Base-by-base conservation (phyloP, 2,888 invertebrate genomes). In the Leptopilina myrica region DNA sequence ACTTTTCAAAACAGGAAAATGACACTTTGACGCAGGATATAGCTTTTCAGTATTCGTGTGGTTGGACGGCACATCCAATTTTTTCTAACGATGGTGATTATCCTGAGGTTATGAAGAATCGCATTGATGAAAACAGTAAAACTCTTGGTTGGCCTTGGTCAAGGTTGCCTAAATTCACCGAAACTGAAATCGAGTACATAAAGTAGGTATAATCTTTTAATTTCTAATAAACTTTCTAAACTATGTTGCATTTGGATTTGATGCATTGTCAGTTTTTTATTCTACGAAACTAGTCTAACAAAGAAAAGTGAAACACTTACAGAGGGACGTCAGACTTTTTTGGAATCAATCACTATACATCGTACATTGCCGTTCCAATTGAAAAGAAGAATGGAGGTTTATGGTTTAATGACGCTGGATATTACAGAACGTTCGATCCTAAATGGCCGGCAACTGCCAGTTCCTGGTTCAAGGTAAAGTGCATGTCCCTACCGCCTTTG, bases 331-430 rank as follows among this genome's bases (percentile, higher is more conserved):
- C 93, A 1, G 96, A 97, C 88, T 96, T 95, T 90, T 92, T 96
- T 76, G 96, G 96, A 0, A 88, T 96, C 20, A 96, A 97, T 88
- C 94, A 95, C 79, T 97, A 97, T 88, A 95, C 95, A 0, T 93
- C 94, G 0, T 92, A 90, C 81, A 84, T 94, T 85, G 92, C 92
- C 0, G 77, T 81, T 9, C 75, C 81, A 14, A 76, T 69, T 1
- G 67, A 76, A 12, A 66, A 56, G 56, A 11, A 76, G 12, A 12
- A 33, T 0, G 14, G 76, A 40, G 76, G 62, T 0, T 78, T 77
- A 59, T 86, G 86, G 76, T 80, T 79, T 5, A 64, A 86, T 20
- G 88, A 90, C 62, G 76, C 79, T 9, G 95, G 95, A 1, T 93
- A 94, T 33, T 90, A 93, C 12, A 91, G 93, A 84, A 93, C 92